Base-by-base conservation (phyloP, 1,140 invertebrate species). In the Drosophila auraria region DNA sequence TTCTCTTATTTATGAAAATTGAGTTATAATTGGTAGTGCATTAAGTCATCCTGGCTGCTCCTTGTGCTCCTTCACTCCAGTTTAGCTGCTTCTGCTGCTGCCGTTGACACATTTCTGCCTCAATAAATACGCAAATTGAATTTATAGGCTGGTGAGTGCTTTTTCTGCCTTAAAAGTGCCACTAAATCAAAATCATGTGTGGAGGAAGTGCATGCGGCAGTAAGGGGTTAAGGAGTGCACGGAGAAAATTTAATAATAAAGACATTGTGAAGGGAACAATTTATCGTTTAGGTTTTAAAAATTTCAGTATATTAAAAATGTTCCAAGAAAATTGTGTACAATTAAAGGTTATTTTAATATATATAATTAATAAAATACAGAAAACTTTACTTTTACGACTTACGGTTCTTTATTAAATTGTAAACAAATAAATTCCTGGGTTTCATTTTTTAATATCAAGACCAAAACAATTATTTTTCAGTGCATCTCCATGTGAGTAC, bases 21-120 rank as follows among this genome's bases (percentile, higher is more conserved):
- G 86, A 90, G 86, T 86, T 90, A 90, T 90, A 90, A 90, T 90
- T 90, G 86, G 86, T 86, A 90, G 86, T 90, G 87, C 86, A 90
- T 90, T 90, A 90, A 89, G 84, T 90, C 74, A 66, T 90, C 78
- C 65, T 64, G 60, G 49, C 33, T 50, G 49, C 44, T 36, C 51
- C 60, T 63, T 36, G 51, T 42, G 44, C 42, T 47, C 23, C 54
- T 38, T 54, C 25, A 33, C 45, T 64, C 38, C 5, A 6, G 49
- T 38, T 33, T 53, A 54, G 33, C 53, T 44, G 38, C 47, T 49
- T 58, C 42, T 79, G 58, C 49, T 42, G 56, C 77, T 83, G 82
- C 57, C 79, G 83, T 74, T 84, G 82, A 91, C 86, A 82, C 86
- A 89, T 90, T 90, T 90, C 79, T 90, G 86, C 86, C 64, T 90